Evolutionary conservation across 2,113 vertebrate genomes (phyloP).

Genomic region (Gambusia holbrooki): DNA sequence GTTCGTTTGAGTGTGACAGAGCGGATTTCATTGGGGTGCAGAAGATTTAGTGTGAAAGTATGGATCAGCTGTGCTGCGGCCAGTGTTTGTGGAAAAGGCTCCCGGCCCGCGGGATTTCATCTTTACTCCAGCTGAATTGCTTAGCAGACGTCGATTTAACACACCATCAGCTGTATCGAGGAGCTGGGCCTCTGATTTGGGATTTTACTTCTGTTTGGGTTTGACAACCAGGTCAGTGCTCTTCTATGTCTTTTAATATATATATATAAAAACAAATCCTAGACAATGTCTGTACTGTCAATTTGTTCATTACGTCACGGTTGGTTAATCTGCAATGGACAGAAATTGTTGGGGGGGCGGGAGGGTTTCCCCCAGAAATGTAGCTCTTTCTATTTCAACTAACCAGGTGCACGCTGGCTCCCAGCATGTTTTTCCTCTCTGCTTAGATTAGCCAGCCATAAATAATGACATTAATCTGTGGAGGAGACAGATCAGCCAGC

Average conservation of each 20-base stretch:
- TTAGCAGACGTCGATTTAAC: conserved; percentile 60
- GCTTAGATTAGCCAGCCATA: conserved; percentile 44
- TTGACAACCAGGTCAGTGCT: conserved; percentile 11
- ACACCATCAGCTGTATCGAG: conserved; percentile 18
- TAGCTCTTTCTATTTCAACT: conserved; percentile 18
- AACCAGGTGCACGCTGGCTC: conserved; percentile 33
- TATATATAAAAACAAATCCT: neutral
- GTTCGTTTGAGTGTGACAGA: neutral
- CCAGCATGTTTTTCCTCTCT: conserved; percentile 5
- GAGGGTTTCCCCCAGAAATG: neutral
- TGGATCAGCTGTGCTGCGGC: conserved; percentile 5
- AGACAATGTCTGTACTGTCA: neutral
- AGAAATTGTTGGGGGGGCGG: too few species aligned
- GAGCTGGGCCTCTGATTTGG: neutral
- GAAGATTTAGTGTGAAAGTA: conserved; percentile 19
- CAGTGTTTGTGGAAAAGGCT: conserved; percentile 47
- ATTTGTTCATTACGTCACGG: neutral
- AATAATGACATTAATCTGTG: conserved; percentile 45
- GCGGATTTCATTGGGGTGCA: neutral
- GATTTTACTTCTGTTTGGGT: conserved; percentile 28
- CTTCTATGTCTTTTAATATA: conserved; percentile 1
- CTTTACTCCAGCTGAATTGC: conserved; percentile 54
- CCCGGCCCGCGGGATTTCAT: conserved; percentile 29
- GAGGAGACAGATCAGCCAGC: conserved; percentile 39
- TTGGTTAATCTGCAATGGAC: neutral